Conservation (phyloP, 2,797 vertebrate genomes). For the Microctenopoma steveboyesi region DNA sequence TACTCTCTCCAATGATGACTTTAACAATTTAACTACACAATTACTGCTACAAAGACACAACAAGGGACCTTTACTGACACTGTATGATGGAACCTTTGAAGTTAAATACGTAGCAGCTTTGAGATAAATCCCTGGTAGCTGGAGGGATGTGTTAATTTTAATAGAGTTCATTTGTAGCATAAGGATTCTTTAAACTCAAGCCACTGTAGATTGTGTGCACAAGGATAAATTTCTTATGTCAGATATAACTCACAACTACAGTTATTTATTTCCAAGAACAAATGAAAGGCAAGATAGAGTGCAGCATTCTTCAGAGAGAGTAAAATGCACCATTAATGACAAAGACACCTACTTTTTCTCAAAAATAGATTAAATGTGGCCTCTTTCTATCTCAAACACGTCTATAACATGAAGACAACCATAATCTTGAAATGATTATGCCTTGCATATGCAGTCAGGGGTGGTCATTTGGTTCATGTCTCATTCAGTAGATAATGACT, state of each 20-base stretch:
- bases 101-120: constrained; percentile 38
- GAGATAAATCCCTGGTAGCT: constrained; percentile 31
- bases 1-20: constrained; percentile 46
- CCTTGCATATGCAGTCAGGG: constrained; percentile 57
- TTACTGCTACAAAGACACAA: constrained; percentile 36
- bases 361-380: constrained; percentile 15
- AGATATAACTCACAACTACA: constrained; percentile 3
- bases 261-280: constrained; percentile 1
- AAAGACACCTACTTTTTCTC: not conserved
- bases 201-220: not conserved
- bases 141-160: constrained; percentile 21
- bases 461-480: constrained; percentile 45
- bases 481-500: constrained; percentile 71
- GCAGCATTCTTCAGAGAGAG: not conserved
- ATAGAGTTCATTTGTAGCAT: constrained; percentile 12
- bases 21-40: constrained; percentile 48
- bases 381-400: constrained; percentile 28
- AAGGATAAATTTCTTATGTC: not conserved
- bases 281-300: constrained; percentile 3
- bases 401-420: constrained; percentile 31
- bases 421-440: constrained; percentile 59
- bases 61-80: constrained; percentile 29
- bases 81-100: constrained; percentile 17
- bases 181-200: not conserved
- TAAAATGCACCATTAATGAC: constrained; percentile 6